Base-by-base conservation (phyloP, 2,888 invertebrate species). In the Himalopsyche japonica region DNA sequence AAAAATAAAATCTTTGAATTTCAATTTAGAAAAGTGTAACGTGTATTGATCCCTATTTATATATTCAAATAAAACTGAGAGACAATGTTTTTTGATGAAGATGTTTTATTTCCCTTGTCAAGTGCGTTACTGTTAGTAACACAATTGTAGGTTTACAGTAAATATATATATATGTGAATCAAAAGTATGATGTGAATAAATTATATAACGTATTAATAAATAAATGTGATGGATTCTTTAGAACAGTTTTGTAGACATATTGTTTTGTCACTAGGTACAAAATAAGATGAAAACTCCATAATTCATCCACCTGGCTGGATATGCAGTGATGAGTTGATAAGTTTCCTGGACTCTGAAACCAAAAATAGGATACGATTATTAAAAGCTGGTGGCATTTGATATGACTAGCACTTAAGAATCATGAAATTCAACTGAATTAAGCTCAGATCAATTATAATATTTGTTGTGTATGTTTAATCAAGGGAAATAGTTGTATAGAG, bases 31-130 rank as follows among this genome's bases (percentile, higher is more conserved):
- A 57, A 20, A 24, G 24, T 10, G 7, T 20, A 57, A 20, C n/a
- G 57, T 20, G 20, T 57, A 57, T 20, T 57, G 57, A 57, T 57
- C 57, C 57, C 57, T 57, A 57, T 57, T 57, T 57, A 57, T 43
- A 43, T 57, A 76, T 30, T 76, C 34, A 12, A 76, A 79, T 80
- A 76, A 80, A 86, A 86, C 84, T 79, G 84, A 86, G 77, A 82
- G 79, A 82, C 82, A 76, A 81, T 82, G 70, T 82, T 49, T 82
- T 32, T 84, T 83, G 82, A 84, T 86, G 85, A 86, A 86, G 83
- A 81, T 83, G 81, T 86, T 86, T 86, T 86, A 86, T 86, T 86
- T 80, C 79, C 80, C 84, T 82, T 81, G 76, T 76, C 82, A 80
- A 82, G 83, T 85, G 78, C 76, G 48, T 82, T 80, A 82, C 82